Percentiles rank a stretch among this genome's conserved stretches.
Evolutionary conservation across 1,140 invertebrate species (phyloP).

Genomic region (Drosophila lini): DNA sequence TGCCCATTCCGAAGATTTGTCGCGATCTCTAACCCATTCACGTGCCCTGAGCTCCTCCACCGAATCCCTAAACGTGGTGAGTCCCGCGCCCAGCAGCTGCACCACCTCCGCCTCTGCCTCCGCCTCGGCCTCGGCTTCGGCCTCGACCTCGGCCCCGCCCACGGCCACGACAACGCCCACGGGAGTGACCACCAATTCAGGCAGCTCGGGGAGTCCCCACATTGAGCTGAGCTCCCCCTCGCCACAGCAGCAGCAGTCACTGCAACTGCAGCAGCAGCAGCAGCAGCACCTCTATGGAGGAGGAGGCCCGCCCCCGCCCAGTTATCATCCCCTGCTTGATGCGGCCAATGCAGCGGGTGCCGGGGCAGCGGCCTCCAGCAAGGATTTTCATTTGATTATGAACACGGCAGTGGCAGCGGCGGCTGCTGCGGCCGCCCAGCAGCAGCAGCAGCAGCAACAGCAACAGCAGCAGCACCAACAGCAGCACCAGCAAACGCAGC

Average conservation of each 20-base stretch:
- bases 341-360: constrained; percentile 78
- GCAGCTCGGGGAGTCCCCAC: constrained; percentile 73
- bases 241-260: constrained; percentile 54
- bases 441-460: constrained; percentile 62
- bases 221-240: constrained; percentile 75
- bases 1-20: constrained; percentile 66
- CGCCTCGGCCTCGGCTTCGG: constrained; percentile 56
- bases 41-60: constrained; percentile 71
- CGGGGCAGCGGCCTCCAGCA: constrained; percentile 73
- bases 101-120: constrained; percentile 52
- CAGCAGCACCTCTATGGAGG: constrained; percentile 19
- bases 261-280: constrained; percentile 25
- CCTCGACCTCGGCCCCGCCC: constrained; percentile 48
- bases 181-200: constrained; percentile 53
- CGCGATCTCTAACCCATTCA: constrained; percentile 12
- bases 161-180: constrained; percentile 65
- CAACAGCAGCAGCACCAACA: constrained; percentile 23
- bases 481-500: constrained; percentile 48
- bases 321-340: constrained; percentile 75
- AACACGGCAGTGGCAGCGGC: constrained; percentile 79
- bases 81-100: constrained; percentile 74
- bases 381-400: constrained; percentile 82
- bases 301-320: constrained; percentile 51
- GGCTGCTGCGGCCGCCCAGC: constrained; percentile 65
- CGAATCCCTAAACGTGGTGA: constrained; percentile 78